Base-by-base conservation (phyloP, 2,888 invertebrate species). In the Rhingia rostrata region DNA sequence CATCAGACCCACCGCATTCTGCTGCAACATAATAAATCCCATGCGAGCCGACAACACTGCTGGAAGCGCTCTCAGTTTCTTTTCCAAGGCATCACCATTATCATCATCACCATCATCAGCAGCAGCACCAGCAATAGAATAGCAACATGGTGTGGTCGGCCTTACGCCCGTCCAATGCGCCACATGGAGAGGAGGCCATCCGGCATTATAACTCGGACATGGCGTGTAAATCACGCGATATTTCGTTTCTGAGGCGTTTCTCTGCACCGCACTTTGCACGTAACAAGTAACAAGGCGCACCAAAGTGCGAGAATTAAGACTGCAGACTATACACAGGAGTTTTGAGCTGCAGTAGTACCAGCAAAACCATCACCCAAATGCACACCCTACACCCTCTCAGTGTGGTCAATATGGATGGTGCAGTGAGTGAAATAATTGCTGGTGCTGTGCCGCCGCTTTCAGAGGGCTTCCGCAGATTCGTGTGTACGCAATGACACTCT, bases 171-270 rank as follows among this genome's bases (percentile, higher is more conserved):
- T 60, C 80, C 74, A 61, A 56, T 75, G 60, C 64, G 43, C 64
- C 72, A 78, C 60, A 69, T 69, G 74, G 30, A 73, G 45, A 63
- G 56, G 45, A 70, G 43, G 47, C 79, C 72, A 64, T 64, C 83
- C 64, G 47, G 66, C 72, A 70, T 72, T 82, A 64, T 75, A 82
- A 78, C 60, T 70, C 39, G 78, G 73, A 80, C 84, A 81, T 81
- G 81, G 75, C 81, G 85, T 77, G 85, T 85, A 85, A 85, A 85
- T 85, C 85, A 85, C 85, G 85, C 85, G 85, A 85, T 85, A 77
- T 85, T 85, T 77, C 81, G 72, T 77, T 77, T 75, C 74, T 72
- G 83, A 72, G 74, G 72, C 72, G 72, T 84, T 79, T 45, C 77
- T 77, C 75, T 45, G 67, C 82, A 82, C 69, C 72, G 35, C 60